Conservation (phyloP, 2,797 vertebrate species). For the Sciurus vulgaris region DNA sequence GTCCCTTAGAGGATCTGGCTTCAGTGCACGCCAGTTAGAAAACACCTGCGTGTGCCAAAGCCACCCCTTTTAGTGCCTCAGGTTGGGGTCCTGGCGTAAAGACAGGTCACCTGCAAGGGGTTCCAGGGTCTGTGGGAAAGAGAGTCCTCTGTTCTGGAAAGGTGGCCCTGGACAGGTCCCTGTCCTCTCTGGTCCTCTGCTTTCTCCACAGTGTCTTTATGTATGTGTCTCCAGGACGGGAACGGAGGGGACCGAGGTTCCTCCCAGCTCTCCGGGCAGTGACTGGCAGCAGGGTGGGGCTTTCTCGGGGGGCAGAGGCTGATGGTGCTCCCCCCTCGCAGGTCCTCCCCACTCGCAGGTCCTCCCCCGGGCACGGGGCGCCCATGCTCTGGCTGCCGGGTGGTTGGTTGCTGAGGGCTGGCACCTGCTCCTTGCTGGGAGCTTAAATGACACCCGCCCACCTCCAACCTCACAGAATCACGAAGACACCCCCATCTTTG, state of each 20-base stretch:
- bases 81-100: neutral
- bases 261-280: neutral
- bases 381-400: neutral
- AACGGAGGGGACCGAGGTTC: neutral
- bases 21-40: neutral
- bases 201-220: neutral
- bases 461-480: neutral
- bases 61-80: accelerated
- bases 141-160: neutral
- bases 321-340: neutral
- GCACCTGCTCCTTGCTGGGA: neutral
- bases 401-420: neutral
- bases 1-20: neutral
- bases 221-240: neutral
- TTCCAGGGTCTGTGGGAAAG: neutral
- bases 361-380: neutral
- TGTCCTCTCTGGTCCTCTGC: neutral
- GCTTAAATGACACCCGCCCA: neutral
- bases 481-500: accelerated
- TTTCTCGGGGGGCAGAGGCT: accelerated
- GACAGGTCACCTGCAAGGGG: neutral
- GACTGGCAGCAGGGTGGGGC: neutral
- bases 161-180: too few relatives aligned
- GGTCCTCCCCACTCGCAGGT: neutral
- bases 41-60: accelerated